Evolutionary conservation across 2,113 vertebrate species (phyloP), one percentile per base, ranked within the genome.

Genomic region (Pteruthius melanotis): DNA sequence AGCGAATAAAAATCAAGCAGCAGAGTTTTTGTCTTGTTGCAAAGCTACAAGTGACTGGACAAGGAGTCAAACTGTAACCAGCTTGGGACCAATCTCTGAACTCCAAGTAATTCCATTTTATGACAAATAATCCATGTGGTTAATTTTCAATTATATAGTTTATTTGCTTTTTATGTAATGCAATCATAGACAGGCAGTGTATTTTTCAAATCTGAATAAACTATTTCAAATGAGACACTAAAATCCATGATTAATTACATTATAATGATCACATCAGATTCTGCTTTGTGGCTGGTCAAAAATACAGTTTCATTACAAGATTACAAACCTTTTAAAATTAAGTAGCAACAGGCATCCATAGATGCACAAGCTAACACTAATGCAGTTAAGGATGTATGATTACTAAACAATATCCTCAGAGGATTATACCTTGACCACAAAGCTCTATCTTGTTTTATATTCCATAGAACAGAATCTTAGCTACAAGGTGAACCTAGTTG

Each of bases 311-410:
- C 52, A 69, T 97, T 96, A 96, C 31, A 75, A 94, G 86, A 90
- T 96, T 94, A 88, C 30, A 93, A 96, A 85, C 44, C 93, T 97
- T 65, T 97, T 95, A 96, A 92, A 94, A 92, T 89, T 76, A 91
- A 95, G 66, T 93, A 95, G 13, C 65, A 94, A 71, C 15, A 28
- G 79, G 50, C 89, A 89, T 90, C 60, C 24, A 0, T 70, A 31
- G 90, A 92, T 70, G 72, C 53, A 78, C 27, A 83, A 76, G 45
- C 66, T 75, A 86, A 72, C 53, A 44, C 23, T 93, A 95, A 95
- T 93, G 53, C 20, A 88, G 39, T 94, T 92, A 90, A 70, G 53
- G 72, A 54, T 50, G 33, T 39, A 77, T 50, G 35, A 83, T 83
- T 74, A 40, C 39, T 63, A 59, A 88, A 50, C 1, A 5, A 10